A percentile compares a stretch with the other conserved stretches of the same genome.
These are phyloP conservation scores for Catharus ustulatus DNA, from an alignment of 2,797 vertebrate genomes.

Conservation along the genomic window DNA sequence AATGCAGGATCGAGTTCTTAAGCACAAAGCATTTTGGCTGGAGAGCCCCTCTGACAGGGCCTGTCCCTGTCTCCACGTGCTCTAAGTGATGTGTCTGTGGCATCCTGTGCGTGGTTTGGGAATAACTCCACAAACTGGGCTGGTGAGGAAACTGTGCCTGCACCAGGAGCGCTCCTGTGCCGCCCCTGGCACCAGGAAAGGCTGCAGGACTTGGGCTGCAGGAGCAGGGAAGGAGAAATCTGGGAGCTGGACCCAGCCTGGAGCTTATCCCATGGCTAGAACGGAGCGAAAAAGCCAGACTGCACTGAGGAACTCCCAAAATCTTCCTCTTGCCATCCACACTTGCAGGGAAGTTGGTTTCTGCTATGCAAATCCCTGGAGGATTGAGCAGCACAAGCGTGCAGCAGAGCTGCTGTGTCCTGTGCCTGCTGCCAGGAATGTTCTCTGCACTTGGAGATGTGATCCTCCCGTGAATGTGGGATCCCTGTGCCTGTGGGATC, in stretches of 20 bases:
- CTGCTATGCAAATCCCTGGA: not conserved
- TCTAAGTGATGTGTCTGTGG: accelerated
- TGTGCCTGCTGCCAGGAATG: not conserved
- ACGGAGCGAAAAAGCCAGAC: not conserved
- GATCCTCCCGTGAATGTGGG: not conserved
- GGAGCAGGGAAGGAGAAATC: not conserved
- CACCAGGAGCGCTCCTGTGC: not conserved
- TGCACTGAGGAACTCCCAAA: not conserved
- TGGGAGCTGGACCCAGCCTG: not conserved
- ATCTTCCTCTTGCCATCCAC: not conserved
- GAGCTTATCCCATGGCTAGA: not conserved
- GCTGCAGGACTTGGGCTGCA: accelerated
- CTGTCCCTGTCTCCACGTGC: not conserved
- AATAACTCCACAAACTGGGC: accelerated
- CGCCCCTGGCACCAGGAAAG: accelerated
- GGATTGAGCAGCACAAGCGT: not conserved
- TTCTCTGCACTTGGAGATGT: not conserved
- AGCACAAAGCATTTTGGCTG: not conserved
- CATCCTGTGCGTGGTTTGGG: not conserved
- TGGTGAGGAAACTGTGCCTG: not conserved
- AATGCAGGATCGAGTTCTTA: not conserved
- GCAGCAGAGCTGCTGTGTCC: not conserved
- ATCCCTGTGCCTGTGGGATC: not conserved
- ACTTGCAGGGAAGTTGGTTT: not conserved
- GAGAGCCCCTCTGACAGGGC: not conserved